Evolutionary conservation across 2,113 vertebrate genomes (phyloP), one percentile per base, ranked within the genome.

Genomic region (Paedocypris sp.): DNA sequence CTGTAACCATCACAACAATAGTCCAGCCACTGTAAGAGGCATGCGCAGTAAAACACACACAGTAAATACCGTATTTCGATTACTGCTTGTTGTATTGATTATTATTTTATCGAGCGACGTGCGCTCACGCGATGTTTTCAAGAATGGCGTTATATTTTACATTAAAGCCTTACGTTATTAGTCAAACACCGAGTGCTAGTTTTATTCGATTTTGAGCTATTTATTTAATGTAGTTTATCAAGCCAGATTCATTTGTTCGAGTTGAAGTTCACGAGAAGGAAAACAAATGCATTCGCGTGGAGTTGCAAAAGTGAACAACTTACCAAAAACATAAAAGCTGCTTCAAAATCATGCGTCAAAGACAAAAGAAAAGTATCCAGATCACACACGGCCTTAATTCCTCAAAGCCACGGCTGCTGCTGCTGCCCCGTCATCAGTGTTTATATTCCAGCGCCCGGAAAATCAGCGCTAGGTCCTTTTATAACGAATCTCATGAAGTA

Each of bases 391-490:
- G 51, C 58, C 51, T 67, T 60, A 70, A 66, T 48, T 70, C 50
- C 39, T 66, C 41, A 60, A 32, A 72, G 61, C 20, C 58, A 56
- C 46, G 35, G 19, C 26, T 45, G 39, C 29, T 43, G 32, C 18
- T n/a, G n/a, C n/a, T n/a, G n/a, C n/a, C n/a, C 64, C 36, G 64
- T 49, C 69, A 67, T 72, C 69, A 69, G 68, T 75, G 60, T 68
- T 68, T 62, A 59, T 63, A 52, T 50, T 33, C 36, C 41, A 20
- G 51, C 39, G 43, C 63, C 32, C 18, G 4, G 15, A 32, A 59
- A 67, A 56, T 66, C 43, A 33, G 26, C 5, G 10, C 33, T 10
- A 41, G 4, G 12, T 43, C 26, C 12, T 23, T 22, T 22, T 59
- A 23, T 39, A 18, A 19, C 28, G 47, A 26, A 18, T 43, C 38